These are phyloP conservation scores for Lonchura striata DNA, from an alignment of 2,113 vertebrate species.

Conservation along the genomic window DNA sequence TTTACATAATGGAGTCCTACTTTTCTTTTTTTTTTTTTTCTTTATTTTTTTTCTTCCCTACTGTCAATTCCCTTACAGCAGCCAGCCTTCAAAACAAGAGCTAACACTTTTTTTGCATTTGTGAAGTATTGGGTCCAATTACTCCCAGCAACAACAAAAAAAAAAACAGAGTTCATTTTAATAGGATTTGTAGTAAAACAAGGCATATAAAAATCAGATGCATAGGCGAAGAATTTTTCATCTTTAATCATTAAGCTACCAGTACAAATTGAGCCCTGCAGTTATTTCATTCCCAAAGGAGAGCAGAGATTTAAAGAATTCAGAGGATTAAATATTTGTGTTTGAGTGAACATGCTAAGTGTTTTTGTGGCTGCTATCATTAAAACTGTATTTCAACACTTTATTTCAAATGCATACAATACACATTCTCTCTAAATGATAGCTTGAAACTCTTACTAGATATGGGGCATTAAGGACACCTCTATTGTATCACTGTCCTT, in stretches of 20 bases:
- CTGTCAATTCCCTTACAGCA: slow-evolving; percentile 56
- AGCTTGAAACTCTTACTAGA: background rate
- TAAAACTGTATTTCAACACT: slow-evolving; percentile 72
- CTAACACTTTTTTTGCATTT: slow-evolving; percentile 57
- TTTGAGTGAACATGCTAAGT: slow-evolving; percentile 81
- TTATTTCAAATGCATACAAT: slow-evolving; percentile 50
- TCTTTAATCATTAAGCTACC: slow-evolving; percentile 87
- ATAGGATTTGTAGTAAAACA: slow-evolving; percentile 82
- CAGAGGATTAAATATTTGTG: slow-evolving; percentile 82
- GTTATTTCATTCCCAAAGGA: slow-evolving; percentile 82
- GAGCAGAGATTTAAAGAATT: slow-evolving; percentile 80
- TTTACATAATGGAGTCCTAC: background rate
- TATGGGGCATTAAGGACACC: background rate
- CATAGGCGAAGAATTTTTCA: slow-evolving; percentile 81
- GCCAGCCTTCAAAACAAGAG: slow-evolving; percentile 64
- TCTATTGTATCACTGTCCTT: background rate
- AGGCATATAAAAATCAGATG: slow-evolving; percentile 83
- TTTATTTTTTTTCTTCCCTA: background rate
- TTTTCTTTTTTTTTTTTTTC: background rate
- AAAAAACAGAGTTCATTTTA: slow-evolving; percentile 81
- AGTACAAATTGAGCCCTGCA: slow-evolving; percentile 84
- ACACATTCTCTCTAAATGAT: slow-evolving; percentile 1
- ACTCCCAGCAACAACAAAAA: slow-evolving; percentile 75
- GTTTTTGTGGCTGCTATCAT: slow-evolving; percentile 72
- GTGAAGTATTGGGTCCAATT: slow-evolving; percentile 80